A percentile compares a stretch with the other conserved stretches of the same genome.
Conservation (phyloP, 92 coral and sea anemone species). For the Palythoa grandis region DNA sequence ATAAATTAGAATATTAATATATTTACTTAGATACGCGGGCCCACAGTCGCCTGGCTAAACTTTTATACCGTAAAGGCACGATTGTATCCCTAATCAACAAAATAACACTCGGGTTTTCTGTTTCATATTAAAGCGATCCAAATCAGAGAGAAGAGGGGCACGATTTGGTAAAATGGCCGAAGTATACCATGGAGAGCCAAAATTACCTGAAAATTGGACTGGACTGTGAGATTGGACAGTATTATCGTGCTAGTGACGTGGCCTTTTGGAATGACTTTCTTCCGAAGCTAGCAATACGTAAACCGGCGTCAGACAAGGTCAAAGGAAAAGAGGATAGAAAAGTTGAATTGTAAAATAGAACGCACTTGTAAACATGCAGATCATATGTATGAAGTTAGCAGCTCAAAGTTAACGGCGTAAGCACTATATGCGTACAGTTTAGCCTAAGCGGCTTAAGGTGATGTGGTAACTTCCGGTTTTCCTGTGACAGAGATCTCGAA, state of each 20-base stretch:
- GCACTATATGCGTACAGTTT: too few species aligned
- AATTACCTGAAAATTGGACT: background rate
- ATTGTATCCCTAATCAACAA: background rate
- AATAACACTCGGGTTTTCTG: background rate
- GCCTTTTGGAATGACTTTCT: slow-evolving; percentile 29
- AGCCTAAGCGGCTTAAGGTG: too few species aligned
- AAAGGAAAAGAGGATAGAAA: background rate
- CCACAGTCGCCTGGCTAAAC: too few species aligned
- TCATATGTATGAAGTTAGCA: background rate
- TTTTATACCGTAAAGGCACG: background rate
- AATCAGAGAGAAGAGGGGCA: background rate
- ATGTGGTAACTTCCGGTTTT: too few species aligned
- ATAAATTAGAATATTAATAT: too few species aligned
- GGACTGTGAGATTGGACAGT: background rate
- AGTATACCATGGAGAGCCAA: background rate
- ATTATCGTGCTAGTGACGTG: background rate
- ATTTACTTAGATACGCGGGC: too few species aligned
- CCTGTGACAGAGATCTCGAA: too few species aligned
- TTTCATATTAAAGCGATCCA: slow-evolving; percentile 9
- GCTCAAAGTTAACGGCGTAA: background rate
- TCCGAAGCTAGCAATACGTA: background rate
- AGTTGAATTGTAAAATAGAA: background rate
- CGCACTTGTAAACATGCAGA: background rate
- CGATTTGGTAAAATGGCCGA: slow-evolving; percentile 1
- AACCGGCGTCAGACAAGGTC: background rate